Conservation (phyloP, 2,797 vertebrate species). For the Lithobates sylvaticus region DNA sequence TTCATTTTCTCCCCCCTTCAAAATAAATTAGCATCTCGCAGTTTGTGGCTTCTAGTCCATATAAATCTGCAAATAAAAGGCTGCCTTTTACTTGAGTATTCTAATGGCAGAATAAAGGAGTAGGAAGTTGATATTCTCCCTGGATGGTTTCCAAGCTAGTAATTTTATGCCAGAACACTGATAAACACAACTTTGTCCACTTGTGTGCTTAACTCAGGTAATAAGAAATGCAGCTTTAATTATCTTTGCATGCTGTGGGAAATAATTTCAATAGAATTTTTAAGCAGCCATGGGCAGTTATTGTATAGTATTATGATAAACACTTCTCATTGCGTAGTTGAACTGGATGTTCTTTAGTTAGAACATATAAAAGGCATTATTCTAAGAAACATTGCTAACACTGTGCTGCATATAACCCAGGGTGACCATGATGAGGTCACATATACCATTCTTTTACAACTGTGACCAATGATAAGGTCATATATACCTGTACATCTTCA, state of each 20-base stretch:
- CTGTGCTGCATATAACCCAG: no score
- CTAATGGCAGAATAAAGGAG: slow-evolving; percentile 28
- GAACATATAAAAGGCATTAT: no score
- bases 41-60: slow-evolving; percentile 8
- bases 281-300: neutral
- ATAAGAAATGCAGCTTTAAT: slow-evolving; percentile 36
- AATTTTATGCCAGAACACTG: slow-evolving; percentile 23
- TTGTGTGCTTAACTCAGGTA: slow-evolving; percentile 32
- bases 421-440: no score
- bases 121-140: slow-evolving; percentile 14
- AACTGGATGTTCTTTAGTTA: no score
- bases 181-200: slow-evolving; percentile 29
- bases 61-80: slow-evolving; percentile 43
- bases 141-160: slow-evolving; percentile 47
- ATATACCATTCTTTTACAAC: no score
- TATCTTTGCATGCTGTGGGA: slow-evolving; percentile 18
- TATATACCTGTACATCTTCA: no score
- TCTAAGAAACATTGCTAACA: no score
- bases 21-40: slow-evolving; percentile 14
- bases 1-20: neutral
- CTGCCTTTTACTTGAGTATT: slow-evolving; percentile 8
- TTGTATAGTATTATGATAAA: neutral
- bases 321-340: neutral
- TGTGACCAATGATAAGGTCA: no score
- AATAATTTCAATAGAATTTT: slow-evolving; percentile 10